Percentiles rank a stretch among this genome's conserved stretches.
Conservation (phyloP, 2,888 invertebrate species). For the Epicampocera succincta region DNA sequence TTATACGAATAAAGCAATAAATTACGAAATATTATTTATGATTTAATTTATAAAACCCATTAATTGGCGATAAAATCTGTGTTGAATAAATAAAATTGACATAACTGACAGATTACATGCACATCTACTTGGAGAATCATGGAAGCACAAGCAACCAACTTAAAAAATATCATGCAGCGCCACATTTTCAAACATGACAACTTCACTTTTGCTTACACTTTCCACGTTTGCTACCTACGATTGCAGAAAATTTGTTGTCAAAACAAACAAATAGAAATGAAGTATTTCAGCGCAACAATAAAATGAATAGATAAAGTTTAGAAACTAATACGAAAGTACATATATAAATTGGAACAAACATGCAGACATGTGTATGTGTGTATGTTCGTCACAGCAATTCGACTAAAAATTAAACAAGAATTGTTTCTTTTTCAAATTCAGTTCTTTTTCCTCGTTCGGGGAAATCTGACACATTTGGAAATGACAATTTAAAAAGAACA, state of each 20-base stretch:
- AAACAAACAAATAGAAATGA: constrained; percentile 15
- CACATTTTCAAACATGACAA: constrained; percentile 41
- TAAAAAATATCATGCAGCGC: constrained; percentile 20
- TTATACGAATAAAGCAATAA: constrained; percentile 27
- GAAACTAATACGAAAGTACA: background rate
- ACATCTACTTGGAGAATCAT: constrained; percentile 30
- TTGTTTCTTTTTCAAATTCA: no score
- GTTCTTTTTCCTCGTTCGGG: no score
- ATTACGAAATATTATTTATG: constrained; percentile 44
- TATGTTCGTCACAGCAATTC: no score
- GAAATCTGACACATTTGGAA: no score
- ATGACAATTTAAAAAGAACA: no score
- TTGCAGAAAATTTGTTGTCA: constrained; percentile 16
- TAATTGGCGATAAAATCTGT: constrained; percentile 61
- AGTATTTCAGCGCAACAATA: constrained; percentile 11
- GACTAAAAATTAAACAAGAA: no score
- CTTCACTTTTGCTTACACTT: constrained; percentile 28
- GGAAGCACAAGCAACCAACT: constrained; percentile 9
- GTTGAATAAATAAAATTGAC: constrained; percentile 43
- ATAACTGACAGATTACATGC: constrained; percentile 54
- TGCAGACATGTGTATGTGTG: no score
- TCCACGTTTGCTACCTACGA: constrained; percentile 4
- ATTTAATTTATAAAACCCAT: constrained; percentile 49
- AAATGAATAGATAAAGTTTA: background rate
- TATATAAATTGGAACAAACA: background rate